Conservation (phyloP, 2,113 vertebrate species). For the Rafetus swinhoei region DNA sequence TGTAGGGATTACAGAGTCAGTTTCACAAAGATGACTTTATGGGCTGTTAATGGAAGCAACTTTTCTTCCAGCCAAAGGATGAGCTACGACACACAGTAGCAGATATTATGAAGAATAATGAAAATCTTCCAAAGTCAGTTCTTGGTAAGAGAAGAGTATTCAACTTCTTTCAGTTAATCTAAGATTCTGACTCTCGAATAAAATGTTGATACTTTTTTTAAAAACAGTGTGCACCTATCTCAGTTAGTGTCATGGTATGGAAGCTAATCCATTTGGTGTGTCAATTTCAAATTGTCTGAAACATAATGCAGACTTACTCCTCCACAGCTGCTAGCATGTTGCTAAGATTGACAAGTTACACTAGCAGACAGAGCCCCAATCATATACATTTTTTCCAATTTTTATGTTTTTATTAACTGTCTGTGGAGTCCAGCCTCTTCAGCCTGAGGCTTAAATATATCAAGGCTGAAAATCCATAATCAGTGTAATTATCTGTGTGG, state of each 20-base stretch:
- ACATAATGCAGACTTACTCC: background rate
- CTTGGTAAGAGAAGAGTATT: conserved; percentile 76
- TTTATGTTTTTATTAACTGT: background rate
- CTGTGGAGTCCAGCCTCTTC: background rate
- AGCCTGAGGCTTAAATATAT: background rate
- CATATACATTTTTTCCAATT: background rate
- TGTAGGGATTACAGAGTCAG: background rate
- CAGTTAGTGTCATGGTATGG: too few species aligned
- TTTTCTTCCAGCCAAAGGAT: conserved; percentile 77
- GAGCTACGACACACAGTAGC: conserved; percentile 83
- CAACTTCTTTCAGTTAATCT: background rate
- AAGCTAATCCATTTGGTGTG: background rate
- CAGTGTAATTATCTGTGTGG: background rate
- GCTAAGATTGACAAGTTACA: background rate
- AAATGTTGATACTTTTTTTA: background rate
- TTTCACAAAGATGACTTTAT: background rate
- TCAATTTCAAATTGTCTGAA: background rate
- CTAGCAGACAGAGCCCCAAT: background rate
- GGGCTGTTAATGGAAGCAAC: background rate
- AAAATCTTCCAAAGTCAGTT: conserved; percentile 55
- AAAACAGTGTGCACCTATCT: background rate
- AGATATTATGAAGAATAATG: conserved; percentile 69
- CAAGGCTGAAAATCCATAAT: background rate
- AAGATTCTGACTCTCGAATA: background rate
- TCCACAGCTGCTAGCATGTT: background rate